Conservation (phyloP, 2,113 vertebrate species). For the Meleagris gallopavo region DNA sequence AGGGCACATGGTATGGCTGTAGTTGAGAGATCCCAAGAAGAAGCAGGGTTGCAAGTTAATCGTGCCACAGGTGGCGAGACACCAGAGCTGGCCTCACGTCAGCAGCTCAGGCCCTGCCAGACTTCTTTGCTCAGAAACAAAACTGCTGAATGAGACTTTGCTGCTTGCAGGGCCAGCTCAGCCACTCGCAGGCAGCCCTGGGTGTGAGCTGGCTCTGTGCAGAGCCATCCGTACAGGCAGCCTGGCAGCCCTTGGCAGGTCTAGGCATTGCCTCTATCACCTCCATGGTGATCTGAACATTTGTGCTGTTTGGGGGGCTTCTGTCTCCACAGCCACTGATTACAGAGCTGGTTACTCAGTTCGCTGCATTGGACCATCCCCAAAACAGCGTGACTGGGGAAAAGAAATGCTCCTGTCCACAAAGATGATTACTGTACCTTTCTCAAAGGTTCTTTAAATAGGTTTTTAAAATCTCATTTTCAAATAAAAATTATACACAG, state of each 20-base stretch:
- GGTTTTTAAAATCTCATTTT: background rate
- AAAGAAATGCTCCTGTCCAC: background rate
- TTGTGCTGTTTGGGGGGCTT: background rate
- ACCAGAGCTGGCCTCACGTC: background rate
- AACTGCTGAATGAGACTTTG: background rate
- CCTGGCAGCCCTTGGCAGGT: background rate
- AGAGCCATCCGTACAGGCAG: background rate
- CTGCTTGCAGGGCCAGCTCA: background rate
- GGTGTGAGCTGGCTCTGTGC: background rate
- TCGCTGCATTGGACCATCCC: background rate
- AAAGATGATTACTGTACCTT: background rate
- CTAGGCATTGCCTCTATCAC: background rate
- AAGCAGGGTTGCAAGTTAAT: background rate
- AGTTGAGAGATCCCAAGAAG: background rate
- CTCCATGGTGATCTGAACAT: background rate
- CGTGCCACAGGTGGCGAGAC: conserved; percentile 5
- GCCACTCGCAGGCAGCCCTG: background rate
- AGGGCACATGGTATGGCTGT: background rate
- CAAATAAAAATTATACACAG: background rate
- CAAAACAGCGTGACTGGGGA: background rate
- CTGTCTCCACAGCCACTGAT: background rate
- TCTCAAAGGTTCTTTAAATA: background rate
- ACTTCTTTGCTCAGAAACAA: conserved; percentile 4
- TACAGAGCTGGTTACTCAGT: background rate
- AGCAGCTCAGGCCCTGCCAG: background rate